These are phyloP conservation scores for Rhinatrema bivittatum DNA, from an alignment of 2,797 vertebrate species.

Conservation along the genomic window DNA sequence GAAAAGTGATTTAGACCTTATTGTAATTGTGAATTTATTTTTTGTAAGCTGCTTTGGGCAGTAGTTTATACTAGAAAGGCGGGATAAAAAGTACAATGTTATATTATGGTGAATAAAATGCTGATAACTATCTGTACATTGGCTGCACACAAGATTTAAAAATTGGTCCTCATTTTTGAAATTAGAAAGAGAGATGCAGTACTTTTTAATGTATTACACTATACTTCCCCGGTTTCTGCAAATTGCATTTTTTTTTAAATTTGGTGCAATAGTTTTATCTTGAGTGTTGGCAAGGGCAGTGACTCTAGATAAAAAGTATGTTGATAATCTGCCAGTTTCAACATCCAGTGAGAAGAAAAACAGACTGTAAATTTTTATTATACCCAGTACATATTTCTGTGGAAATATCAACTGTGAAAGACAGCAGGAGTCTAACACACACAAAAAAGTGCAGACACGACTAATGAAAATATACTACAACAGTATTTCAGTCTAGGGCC, in stretches of 20 bases:
- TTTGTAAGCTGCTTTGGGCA: no score
- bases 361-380: slow-evolving; percentile 32
- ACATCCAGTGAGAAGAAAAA: slow-evolving; percentile 35
- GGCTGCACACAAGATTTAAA: no score
- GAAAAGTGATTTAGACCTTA: no score
- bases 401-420: slow-evolving; percentile 23
- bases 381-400: slow-evolving; percentile 13
- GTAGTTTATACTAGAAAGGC: no score
- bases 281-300: slow-evolving; percentile 41
- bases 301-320: slow-evolving; percentile 40
- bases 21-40: no score
- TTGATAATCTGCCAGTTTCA: slow-evolving; percentile 46
- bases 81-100: no score
- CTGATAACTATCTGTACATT: no score
- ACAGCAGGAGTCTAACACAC: not conserved
- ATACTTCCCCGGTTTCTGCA: slow-evolving; percentile 1
- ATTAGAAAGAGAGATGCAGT: not conserved
- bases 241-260: no score
- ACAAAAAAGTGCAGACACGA: no score
- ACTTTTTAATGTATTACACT: slow-evolving; percentile 1
- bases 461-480: no score
- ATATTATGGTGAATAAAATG: no score
- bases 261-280: slow-evolving; percentile 44
- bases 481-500: no score
- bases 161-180: slow-evolving; percentile 5